A percentile compares a stretch with the other conserved stretches of the same genome.
phyloP scores from a whole-genome alignment of 2,888 invertebrate genomes.

The Catonia carolina region DNA sequence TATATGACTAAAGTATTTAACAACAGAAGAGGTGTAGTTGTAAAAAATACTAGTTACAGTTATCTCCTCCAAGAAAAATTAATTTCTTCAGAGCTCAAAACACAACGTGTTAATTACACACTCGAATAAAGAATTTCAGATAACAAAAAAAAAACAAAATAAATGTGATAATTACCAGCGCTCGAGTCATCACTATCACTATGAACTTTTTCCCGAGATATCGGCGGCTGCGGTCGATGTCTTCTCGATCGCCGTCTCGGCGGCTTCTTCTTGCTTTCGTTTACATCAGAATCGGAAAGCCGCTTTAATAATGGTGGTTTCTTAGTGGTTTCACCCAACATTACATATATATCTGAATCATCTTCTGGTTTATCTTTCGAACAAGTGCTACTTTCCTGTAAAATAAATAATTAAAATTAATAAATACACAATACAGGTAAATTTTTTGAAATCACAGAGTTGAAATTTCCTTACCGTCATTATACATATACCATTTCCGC shows the following conservation, averaged over 20 bases:
- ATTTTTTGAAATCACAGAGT: no score
- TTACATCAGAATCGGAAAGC: slow-evolving; percentile 51
- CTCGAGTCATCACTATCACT: slow-evolving; percentile 40
- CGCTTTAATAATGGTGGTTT: slow-evolving; percentile 49
- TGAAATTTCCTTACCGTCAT: no score
- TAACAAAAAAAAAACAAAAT: no score
- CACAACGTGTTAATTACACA: no score
- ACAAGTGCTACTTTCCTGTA: slow-evolving; percentile 44
- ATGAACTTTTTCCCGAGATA: slow-evolving; percentile 18
- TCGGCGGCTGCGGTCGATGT: slow-evolving; percentile 22
- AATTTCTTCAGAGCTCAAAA: no score
- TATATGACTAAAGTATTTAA: no score
- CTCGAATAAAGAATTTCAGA: no score
- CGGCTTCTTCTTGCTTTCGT: slow-evolving; percentile 7
- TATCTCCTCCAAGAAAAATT: no score
- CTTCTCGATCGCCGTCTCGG: slow-evolving; percentile 34
- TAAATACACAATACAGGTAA: no score
- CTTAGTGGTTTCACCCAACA: slow-evolving; percentile 47
- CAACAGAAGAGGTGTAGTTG: no score
- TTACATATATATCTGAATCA: slow-evolving; percentile 47
- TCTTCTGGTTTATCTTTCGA: slow-evolving; percentile 45
- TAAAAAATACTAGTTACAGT: no score
- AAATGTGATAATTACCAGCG: slow-evolving; percentile 11
- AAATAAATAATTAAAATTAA: slow-evolving; percentile 13
- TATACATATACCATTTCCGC: no score